Percentiles rank a stretch among this genome's conserved stretches.
Evolutionary conservation across 1,140 invertebrate genomes (phyloP).

Genomic region (Polypedilum pembai): DNA sequence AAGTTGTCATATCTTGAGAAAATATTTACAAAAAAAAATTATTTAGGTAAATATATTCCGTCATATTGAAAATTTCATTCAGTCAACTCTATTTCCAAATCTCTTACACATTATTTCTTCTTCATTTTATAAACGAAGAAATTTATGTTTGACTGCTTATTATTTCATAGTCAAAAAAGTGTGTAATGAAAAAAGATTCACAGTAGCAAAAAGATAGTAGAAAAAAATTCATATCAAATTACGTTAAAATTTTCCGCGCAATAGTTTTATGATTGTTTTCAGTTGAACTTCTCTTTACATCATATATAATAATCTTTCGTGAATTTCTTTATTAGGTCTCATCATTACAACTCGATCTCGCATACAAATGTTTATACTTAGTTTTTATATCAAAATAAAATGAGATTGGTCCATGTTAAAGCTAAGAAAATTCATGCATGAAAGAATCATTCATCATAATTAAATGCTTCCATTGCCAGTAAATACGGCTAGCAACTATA

Average conservation of each 20-base stretch:
- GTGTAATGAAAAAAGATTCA: neutral
- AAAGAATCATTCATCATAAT: slow-evolving; percentile 13
- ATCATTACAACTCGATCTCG: neutral
- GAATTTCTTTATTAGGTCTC: neutral
- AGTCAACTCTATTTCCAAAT: neutral
- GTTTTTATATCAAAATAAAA: neutral
- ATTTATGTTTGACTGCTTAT: neutral
- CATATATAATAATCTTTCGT: neutral
- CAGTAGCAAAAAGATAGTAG: neutral
- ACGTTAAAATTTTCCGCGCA: neutral
- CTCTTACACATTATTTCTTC: neutral
- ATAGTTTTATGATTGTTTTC: neutral
- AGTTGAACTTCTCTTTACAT: neutral
- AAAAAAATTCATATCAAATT: neutral
- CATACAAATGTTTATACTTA: neutral
- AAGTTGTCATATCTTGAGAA: neutral
- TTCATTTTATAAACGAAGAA: neutral
- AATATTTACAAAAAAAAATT: neutral
- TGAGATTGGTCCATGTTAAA: neutral
- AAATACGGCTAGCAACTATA: neutral
- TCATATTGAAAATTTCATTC: neutral
- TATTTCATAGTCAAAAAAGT: neutral
- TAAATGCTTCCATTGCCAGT: neutral
- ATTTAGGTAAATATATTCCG: neutral
- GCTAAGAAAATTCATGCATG: neutral